Percentiles rank a stretch among this genome's conserved stretches.
Conservation (phyloP, 2,888 invertebrate genomes). For the Cyaniris semiargus region DNA sequence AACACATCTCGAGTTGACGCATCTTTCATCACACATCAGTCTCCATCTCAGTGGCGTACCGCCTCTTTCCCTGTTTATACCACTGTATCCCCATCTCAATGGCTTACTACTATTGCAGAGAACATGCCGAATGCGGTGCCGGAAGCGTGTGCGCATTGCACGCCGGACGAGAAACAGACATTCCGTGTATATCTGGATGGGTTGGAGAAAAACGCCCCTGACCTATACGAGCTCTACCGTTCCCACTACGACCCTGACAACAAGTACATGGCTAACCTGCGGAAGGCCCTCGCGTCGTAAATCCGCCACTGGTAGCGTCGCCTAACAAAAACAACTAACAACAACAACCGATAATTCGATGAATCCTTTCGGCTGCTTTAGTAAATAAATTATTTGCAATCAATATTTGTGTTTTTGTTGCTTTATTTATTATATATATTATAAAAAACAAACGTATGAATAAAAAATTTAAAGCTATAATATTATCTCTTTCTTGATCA, state of each 20-base stretch:
- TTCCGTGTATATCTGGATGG: constrained; percentile 8
- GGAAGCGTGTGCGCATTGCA: not conserved
- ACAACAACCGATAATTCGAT: not conserved
- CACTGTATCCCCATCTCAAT: not conserved
- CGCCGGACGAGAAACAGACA: not conserved
- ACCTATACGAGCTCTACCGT: not conserved
- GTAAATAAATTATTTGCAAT: not conserved
- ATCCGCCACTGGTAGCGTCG: not conserved
- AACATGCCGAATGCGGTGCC: constrained; percentile 4
- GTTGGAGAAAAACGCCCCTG: not conserved
- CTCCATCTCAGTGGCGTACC: not conserved
- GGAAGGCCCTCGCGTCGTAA: not conserved
- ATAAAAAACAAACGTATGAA: too few relatives aligned
- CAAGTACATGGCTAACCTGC: not conserved
- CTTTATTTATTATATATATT: too few relatives aligned
- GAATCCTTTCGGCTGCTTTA: not conserved
- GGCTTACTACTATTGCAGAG: not conserved
- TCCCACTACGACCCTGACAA: not conserved
- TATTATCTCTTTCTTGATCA: too few relatives aligned
- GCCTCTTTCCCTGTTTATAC: not conserved
- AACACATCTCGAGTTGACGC: too few relatives aligned
- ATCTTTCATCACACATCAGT: too few relatives aligned
- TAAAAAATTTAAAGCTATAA: too few relatives aligned
- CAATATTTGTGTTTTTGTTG: too few relatives aligned
- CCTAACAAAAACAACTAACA: not conserved